Base-by-base conservation (phyloP, 2,113 vertebrate genomes). In the Platycercus adscitus region DNA sequence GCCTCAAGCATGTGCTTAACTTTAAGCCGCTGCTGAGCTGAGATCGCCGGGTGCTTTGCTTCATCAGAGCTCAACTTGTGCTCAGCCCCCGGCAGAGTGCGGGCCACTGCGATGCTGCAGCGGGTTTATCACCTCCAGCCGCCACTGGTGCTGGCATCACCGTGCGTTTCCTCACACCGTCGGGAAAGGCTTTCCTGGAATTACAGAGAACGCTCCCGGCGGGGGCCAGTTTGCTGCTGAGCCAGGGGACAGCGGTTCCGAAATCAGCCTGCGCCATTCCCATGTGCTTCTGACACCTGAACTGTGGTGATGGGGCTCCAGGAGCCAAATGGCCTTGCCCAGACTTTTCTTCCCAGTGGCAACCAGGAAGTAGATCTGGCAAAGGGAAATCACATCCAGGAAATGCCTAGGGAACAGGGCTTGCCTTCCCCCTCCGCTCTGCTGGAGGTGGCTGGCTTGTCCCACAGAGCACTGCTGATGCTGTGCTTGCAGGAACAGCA, bases 291-390 rank as follows among this genome's bases (percentile, higher is more conserved):
- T 14, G 20, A 58, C 23, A 24, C 56, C 33, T 13, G 2, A 58
- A 7, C 13, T 4, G n/a, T 0, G 14, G 5, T 3, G 29, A 4
- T 10, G 7, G 0, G 14, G 28, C 23, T 23, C 23, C 0, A 9
- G 64, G 37, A 77, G 37, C 15, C 28, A 11, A 49, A 49, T 10
- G 23, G 20, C 41, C 17, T 0, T 28, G 43, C 25, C 26, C 60
- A 6, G n/a, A 4, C 2, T 69, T 80, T 53, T 3, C 5, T 63
- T 65, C 66, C 50, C 11, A 4, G 47, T 8, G 23, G 19, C 28
- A 20, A 3, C 26, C 0, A 4, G 31, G 68, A 58, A 49, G 28
- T 5, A 33, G 0, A 1, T 20, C 55, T 28, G 61, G 81, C 33
- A 55, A 55, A 85, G 39, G 66, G 46, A 58, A 35, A 82, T 18